Conservation (phyloP, 92 coral and sea anemone species). For the Plumapathes pennacea region DNA sequence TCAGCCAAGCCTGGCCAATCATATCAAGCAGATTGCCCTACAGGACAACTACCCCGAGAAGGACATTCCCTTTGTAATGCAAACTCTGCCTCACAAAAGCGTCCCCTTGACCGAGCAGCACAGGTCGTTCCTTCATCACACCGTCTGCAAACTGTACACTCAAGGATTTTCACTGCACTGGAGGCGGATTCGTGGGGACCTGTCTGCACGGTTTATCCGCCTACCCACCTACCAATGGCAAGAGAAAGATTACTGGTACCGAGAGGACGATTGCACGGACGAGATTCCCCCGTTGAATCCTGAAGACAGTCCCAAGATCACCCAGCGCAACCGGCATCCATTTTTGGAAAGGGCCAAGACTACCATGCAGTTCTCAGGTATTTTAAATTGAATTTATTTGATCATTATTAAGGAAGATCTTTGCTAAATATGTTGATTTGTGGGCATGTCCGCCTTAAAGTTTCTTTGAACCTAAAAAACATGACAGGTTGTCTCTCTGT, state of each 20-base stretch:
- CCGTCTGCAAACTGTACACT: conserved; percentile 60
- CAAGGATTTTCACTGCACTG: conserved; percentile 67
- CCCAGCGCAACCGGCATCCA: conserved; percentile 52
- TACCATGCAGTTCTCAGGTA: conserved; percentile 64
- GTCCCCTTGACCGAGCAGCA: conserved; percentile 55
- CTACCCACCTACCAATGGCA: conserved; percentile 81
- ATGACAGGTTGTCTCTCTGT: no score
- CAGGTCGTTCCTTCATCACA: conserved; percentile 67
- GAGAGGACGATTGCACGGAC: conserved; percentile 35
- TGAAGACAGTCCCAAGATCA: background rate
- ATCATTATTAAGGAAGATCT: no score
- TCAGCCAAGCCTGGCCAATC: conserved; percentile 60
- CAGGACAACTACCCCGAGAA: conserved; percentile 19
- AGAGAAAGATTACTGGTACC: conserved; percentile 68
- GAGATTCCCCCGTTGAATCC: background rate
- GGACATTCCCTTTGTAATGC: conserved; percentile 13
- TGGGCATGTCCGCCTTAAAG: no score
- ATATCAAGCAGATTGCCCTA: conserved; percentile 52
- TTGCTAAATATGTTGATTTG: no score
- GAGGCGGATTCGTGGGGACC: conserved; percentile 49
- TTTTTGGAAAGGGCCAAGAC: conserved; percentile 39
- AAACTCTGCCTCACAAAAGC: conserved; percentile 63
- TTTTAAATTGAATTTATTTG: no score
- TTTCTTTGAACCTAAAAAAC: no score
- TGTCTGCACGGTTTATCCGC: conserved; percentile 56